These are phyloP conservation scores for Coleophora flavipennella DNA, from an alignment of 2,888 invertebrate species.

Conservation along the genomic window DNA sequence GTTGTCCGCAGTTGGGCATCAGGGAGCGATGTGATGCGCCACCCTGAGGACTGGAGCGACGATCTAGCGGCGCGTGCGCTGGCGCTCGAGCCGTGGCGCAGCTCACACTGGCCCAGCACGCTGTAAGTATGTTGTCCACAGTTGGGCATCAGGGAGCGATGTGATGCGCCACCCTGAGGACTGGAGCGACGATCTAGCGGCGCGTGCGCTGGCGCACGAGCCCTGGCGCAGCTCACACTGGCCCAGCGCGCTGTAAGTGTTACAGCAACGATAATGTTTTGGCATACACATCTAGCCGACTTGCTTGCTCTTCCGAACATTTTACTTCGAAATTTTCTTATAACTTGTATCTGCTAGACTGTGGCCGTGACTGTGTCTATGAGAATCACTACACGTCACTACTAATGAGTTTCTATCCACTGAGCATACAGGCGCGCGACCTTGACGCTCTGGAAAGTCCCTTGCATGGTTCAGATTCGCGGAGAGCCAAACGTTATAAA, in stretches of 20 bases:
- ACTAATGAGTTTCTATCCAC: too few species aligned
- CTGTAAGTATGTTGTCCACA: conserved; percentile 59
- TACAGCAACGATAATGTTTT: too few species aligned
- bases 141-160: conserved; percentile 68
- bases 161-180: conserved; percentile 68
- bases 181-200: conserved; percentile 65
- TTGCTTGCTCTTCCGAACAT: too few species aligned
- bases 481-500: too few species aligned
- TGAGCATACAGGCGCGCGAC: too few species aligned
- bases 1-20: conserved; percentile 72
- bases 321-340: too few species aligned
- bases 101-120: conserved; percentile 67
- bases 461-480: too few species aligned
- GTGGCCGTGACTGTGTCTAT: too few species aligned
- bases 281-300: too few species aligned
- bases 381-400: too few species aligned
- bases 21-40: conserved; percentile 51
- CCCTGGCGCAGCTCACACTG: conserved; percentile 73
- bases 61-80: conserved; percentile 68
- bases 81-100: conserved; percentile 72
- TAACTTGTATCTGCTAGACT: too few species aligned
- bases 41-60: conserved; percentile 71
- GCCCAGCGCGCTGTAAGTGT: conserved; percentile 66
- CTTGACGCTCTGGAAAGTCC: too few species aligned
- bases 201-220: conserved; percentile 70